A percentile compares a stretch with the other conserved stretches of the same genome.
Evolutionary conservation across 2,113 vertebrate genomes (phyloP).

Genomic region (Rafetus swinhoei): DNA sequence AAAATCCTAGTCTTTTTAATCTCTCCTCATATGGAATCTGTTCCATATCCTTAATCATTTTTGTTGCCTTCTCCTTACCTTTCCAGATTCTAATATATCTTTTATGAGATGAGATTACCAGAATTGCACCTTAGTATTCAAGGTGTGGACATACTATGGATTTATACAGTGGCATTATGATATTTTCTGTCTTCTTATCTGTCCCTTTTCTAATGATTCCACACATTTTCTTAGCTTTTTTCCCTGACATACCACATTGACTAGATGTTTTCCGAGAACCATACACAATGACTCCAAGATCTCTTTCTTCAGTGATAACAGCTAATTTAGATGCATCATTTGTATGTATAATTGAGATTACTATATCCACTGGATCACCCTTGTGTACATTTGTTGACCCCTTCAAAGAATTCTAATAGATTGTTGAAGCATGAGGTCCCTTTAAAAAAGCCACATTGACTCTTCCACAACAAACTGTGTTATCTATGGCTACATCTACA

Average conservation of each 20-base stretch:
- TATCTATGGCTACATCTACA: neutral
- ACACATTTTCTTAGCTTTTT: too few species aligned
- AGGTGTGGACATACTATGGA: neutral
- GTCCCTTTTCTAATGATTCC: too few species aligned
- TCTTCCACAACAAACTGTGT: neutral
- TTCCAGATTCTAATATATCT: too few species aligned
- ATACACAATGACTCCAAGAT: neutral
- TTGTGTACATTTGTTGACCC: neutral
- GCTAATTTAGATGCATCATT: neutral
- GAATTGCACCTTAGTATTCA: neutral
- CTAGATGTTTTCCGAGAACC: neutral
- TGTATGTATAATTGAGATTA: neutral
- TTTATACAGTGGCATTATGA: neutral
- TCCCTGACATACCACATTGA: neutral
- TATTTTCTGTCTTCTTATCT: too few species aligned
- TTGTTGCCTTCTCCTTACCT: too few species aligned
- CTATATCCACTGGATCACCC: neutral
- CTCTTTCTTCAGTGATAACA: neutral
- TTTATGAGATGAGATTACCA: neutral
- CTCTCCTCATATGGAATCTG: too few species aligned
- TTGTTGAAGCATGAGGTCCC: neutral
- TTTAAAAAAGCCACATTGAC: neutral
- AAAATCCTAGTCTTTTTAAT: too few species aligned
- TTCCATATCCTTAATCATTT: too few species aligned
- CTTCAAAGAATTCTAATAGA: neutral